phyloP scores from a whole-genome alignment of 1,140 invertebrate genomes.

The Latrodectus geometricus region DNA sequence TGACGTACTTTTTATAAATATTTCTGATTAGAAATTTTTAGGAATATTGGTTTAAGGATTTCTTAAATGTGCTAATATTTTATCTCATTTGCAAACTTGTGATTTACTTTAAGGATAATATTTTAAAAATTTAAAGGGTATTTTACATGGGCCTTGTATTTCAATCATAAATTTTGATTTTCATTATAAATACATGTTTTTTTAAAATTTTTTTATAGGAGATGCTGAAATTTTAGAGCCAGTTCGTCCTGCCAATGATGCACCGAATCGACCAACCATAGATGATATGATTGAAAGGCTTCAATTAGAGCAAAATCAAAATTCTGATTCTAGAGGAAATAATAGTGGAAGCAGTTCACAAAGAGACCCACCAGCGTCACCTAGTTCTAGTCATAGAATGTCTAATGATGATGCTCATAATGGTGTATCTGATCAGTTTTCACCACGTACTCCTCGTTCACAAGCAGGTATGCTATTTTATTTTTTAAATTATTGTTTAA shows the following conservation, averaged over 20 bases:
- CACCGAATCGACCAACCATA: slow-evolving; percentile 76
- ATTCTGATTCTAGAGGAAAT: background rate
- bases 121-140: background rate
- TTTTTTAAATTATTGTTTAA: too few species aligned
- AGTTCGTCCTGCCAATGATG: slow-evolving; percentile 65
- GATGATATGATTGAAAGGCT: slow-evolving; percentile 81
- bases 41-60: too few species aligned
- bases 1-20: too few species aligned
- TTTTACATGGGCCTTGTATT: background rate
- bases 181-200: background rate
- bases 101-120: background rate
- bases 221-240: slow-evolving; percentile 68
- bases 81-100: background rate
- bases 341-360: background rate
- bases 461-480: slow-evolving; percentile 31
- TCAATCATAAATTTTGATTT: too few species aligned
- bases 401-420: slow-evolving; percentile 16
- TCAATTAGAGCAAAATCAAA: slow-evolving; percentile 69
- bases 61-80: too few species aligned
- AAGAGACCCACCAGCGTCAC: slow-evolving; percentile 7
- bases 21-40: too few species aligned
- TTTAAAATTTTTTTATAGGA: slow-evolving; percentile 64
- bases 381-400: slow-evolving; percentile 30
- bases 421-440: slow-evolving; percentile 45
- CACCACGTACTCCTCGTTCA: slow-evolving; percentile 49